These are phyloP conservation scores for Xenopus laevis DNA, from an alignment of 2,113 vertebrate species.

Conservation along the genomic window DNA sequence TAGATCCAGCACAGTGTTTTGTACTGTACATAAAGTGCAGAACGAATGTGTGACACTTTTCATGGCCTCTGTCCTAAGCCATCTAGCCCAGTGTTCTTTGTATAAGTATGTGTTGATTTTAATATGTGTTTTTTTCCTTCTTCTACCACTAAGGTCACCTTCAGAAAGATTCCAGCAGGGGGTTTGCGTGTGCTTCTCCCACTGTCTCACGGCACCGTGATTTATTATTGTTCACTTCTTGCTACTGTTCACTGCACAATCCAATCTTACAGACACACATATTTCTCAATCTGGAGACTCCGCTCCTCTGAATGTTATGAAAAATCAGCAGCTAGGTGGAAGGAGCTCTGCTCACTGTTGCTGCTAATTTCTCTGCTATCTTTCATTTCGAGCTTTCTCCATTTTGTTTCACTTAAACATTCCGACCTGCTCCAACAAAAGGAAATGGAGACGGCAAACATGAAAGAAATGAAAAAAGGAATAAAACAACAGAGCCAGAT, in stretches of 20 bases:
- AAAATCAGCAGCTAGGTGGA: slow-evolving; percentile 67
- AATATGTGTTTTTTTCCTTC: slow-evolving; percentile 48
- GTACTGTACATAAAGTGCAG: not conserved
- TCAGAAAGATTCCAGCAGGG: slow-evolving; percentile 68
- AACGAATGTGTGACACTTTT: not conserved
- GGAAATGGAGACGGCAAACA: slow-evolving; percentile 27
- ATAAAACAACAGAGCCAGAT: not conserved
- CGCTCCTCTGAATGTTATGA: slow-evolving; percentile 70
- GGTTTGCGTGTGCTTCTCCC: slow-evolving; percentile 66
- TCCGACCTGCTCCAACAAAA: slow-evolving; percentile 30
- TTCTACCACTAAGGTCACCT: slow-evolving; percentile 71
- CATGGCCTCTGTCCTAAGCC: not conserved
- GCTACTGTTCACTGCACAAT: slow-evolving; percentile 82
- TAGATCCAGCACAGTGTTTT: too few species aligned
- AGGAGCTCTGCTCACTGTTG: slow-evolving; percentile 55
- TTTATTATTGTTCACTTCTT: slow-evolving; percentile 77
- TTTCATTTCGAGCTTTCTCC: slow-evolving; percentile 47
- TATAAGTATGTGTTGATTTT: slow-evolving; percentile 47
- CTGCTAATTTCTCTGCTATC: slow-evolving; percentile 59
- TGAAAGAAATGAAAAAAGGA: slow-evolving; percentile 25
- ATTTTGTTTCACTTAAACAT: slow-evolving; percentile 47
- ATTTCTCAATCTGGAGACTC: slow-evolving; percentile 81
- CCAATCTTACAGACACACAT: slow-evolving; percentile 79
- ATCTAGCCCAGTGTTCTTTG: slow-evolving; percentile 32
- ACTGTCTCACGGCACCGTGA: slow-evolving; percentile 68